Evolutionary conservation across 2,797 vertebrate genomes (phyloP).

Genomic region (Crax fasciolata): DNA sequence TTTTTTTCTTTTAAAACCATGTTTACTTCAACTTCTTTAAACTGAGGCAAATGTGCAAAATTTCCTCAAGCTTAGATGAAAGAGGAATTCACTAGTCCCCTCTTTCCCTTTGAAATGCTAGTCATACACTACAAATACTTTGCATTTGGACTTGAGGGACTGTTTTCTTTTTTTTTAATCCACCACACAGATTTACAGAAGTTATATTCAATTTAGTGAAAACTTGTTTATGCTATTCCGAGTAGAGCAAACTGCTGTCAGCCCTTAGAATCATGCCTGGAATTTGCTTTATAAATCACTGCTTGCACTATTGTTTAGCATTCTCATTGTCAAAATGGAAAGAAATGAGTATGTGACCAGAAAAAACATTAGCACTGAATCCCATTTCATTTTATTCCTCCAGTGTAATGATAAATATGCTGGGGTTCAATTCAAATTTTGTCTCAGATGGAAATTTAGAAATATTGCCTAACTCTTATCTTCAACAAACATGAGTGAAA

Average conservation of each 20-base stretch:
- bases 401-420: neutral
- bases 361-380: conserved; percentile 69
- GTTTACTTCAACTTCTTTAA: neutral
- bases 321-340: conserved; percentile 34
- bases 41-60: neutral
- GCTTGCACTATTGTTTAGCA: conserved; percentile 9
- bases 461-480: neutral
- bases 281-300: conserved; percentile 52
- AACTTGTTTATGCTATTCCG: neutral
- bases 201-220: neutral
- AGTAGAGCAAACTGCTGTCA: conserved; percentile 4
- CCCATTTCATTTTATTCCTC: neutral
- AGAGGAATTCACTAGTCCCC: neutral
- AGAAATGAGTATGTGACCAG: conserved; percentile 58
- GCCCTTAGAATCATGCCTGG: conserved; percentile 74
- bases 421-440: conserved; percentile 1
- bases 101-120: conserved; percentile 3
- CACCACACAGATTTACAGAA: neutral
- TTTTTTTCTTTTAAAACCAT: conserved; percentile 15
- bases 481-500: neutral
- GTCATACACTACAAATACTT: neutral
- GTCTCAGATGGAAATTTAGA: neutral
- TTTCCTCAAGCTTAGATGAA: conserved; percentile 21
- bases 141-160: neutral
- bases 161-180: neutral